Conservation (phyloP, 53 echinoderm and acorn worm genomes). For the Glandiceps talaboti region DNA sequence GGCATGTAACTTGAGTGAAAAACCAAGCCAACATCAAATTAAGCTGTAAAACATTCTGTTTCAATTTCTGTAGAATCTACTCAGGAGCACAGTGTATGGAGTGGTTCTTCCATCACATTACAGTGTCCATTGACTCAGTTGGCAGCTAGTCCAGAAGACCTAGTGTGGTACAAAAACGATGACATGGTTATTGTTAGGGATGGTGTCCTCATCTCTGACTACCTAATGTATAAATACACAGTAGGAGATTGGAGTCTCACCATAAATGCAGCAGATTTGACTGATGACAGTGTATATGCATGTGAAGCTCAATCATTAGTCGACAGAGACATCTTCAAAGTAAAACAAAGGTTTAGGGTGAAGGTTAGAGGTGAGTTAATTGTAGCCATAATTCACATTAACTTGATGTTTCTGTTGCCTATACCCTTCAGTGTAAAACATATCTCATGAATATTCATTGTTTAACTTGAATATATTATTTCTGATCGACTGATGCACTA, state of each 20-base stretch:
- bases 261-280: neutral
- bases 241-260: neutral
- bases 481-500: too few species aligned
- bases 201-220: neutral
- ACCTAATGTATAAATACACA: neutral
- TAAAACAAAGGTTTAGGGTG: neutral
- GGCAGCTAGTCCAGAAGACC: neutral
- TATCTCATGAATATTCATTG: too few species aligned
- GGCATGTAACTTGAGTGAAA: too few species aligned
- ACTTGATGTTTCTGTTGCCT: too few species aligned
- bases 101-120: neutral
- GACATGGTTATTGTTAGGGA: neutral
- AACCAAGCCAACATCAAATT: too few species aligned
- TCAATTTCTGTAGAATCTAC: too few species aligned
- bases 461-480: too few species aligned
- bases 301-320: neutral
- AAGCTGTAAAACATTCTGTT: too few species aligned
- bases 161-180: neutral
- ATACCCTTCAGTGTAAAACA: too few species aligned
- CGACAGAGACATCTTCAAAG: neutral
- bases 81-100: too few species aligned
- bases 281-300: neutral
- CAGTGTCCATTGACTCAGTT: neutral
- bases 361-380: neutral
- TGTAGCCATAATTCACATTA: too few species aligned